Conservation (phyloP, 2,888 invertebrate genomes). For the Megalurothrips usitatus region DNA sequence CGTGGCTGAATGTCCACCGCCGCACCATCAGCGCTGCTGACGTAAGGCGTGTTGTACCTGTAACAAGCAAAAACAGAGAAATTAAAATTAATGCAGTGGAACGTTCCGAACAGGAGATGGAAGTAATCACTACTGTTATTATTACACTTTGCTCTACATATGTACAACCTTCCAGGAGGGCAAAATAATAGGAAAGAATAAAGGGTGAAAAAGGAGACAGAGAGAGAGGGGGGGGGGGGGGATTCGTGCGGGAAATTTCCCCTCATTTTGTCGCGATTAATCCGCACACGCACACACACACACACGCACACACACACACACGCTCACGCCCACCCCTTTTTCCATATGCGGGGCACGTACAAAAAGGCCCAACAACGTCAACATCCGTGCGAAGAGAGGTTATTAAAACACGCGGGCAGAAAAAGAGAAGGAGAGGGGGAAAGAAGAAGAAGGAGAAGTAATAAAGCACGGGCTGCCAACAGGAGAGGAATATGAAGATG, state of each 20-base stretch:
- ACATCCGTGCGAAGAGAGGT: constrained; percentile 22
- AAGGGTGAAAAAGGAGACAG: neutral
- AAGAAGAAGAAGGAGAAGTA: constrained; percentile 3
- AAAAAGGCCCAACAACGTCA: constrained; percentile 10
- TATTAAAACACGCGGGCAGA: constrained; percentile 7
- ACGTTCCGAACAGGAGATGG: too few species aligned
- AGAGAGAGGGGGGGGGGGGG: too few species aligned
- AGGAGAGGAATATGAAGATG: constrained; percentile 23
- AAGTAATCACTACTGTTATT: too few species aligned
- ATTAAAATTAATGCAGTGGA: too few species aligned
- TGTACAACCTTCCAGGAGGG: too few species aligned
- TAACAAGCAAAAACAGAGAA: too few species aligned
- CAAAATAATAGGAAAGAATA: neutral
- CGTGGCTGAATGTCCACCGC: too few species aligned
- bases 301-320: neutral
- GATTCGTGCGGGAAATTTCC: too few species aligned
- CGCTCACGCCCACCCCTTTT: neutral
- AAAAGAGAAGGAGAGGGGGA: neutral
- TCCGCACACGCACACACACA: neutral
- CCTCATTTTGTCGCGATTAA: too few species aligned
- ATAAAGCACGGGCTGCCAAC: constrained; percentile 4
- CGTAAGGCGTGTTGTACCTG: too few species aligned
- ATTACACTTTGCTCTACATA: too few species aligned
- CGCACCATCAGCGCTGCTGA: too few species aligned
- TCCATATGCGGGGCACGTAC: constrained; percentile 4